These are phyloP conservation scores for Heliothis peltigera DNA, from an alignment of 2,888 invertebrate species.

Conservation along the genomic window DNA sequence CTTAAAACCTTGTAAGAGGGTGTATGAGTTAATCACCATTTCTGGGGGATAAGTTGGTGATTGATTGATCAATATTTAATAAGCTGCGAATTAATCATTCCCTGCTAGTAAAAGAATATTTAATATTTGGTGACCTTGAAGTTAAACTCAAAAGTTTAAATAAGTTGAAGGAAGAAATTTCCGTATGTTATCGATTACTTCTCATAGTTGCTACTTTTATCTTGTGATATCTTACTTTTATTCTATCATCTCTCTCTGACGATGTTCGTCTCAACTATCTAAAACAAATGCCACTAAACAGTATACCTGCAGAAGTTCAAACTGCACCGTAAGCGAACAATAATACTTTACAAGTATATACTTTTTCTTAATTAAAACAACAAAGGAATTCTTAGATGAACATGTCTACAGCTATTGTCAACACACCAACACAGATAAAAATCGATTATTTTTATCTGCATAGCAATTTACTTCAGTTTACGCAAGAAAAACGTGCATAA, in stretches of 20 bases:
- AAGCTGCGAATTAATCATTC: no score
- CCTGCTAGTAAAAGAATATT: no score
- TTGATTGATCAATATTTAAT: no score
- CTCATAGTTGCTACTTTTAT: constrained; percentile 22
- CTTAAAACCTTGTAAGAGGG: neutral
- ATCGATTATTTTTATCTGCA: neutral
- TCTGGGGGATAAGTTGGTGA: no score
- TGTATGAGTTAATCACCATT: no score
- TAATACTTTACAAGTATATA: neutral
- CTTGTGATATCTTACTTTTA: constrained; percentile 25
- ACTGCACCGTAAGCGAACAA: neutral
- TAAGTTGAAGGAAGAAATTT: constrained; percentile 13
- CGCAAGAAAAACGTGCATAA: constrained; percentile 15
- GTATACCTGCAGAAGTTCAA: constrained; percentile 28
- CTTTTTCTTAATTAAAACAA: neutral
- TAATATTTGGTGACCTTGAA: neutral
- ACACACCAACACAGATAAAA: neutral
- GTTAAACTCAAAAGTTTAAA: neutral
- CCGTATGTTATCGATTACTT: constrained; percentile 14
- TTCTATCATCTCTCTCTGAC: constrained; percentile 30
- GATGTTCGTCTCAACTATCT: constrained; percentile 28
- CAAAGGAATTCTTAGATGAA: neutral
- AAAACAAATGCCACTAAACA: constrained; percentile 19
- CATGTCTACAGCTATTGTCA: neutral
- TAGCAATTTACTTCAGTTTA: constrained; percentile 2